A percentile compares a stretch with the other conserved stretches of the same genome.
phyloP scores from a whole-genome alignment of 1,140 invertebrate species.

The Drosophila albomicans region DNA sequence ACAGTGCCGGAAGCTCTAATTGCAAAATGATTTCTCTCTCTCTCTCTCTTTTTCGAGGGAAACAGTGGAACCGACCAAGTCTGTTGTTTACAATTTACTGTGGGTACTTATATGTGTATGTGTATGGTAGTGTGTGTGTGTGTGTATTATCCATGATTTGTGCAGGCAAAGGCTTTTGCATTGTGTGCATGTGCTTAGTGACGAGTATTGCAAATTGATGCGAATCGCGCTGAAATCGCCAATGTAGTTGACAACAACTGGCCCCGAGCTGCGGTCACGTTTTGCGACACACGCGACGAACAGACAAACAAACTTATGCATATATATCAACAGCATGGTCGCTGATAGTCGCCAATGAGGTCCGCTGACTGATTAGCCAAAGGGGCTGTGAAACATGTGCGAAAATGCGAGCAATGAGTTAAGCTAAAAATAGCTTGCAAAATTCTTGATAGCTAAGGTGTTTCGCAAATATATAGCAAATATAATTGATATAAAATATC shows the following conservation, averaged over 20 bases:
- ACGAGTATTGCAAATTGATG: slow-evolving; percentile 50
- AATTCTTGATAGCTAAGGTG: neutral
- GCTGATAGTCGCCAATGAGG: slow-evolving; percentile 29
- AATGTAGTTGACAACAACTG: slow-evolving; percentile 24
- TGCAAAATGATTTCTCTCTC: slow-evolving; percentile 33
- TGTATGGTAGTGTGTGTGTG: neutral
- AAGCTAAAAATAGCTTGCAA: neutral
- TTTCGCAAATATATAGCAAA: neutral
- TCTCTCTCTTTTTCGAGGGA: neutral
- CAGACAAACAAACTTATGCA: slow-evolving; percentile 16
- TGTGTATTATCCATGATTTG: slow-evolving; percentile 14
- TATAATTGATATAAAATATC: neutral
- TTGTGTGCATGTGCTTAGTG: slow-evolving; percentile 14
- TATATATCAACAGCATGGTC: slow-evolving; percentile 14
- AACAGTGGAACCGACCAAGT: neutral
- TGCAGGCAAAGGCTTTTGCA: slow-evolving; percentile 1
- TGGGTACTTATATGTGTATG: neutral
- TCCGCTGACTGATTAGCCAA: slow-evolving; percentile 37
- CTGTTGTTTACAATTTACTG: slow-evolving; percentile 11
- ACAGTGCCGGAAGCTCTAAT: slow-evolving; percentile 53
- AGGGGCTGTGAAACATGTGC: neutral
- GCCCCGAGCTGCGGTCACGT: slow-evolving; percentile 61
- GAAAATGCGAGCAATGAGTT: neutral
- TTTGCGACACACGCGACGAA: slow-evolving; percentile 58
- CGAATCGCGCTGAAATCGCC: slow-evolving; percentile 41